phyloP scores from a whole-genome alignment of 2,888 invertebrate species.

The Hirtodrosophila trivittata region DNA sequence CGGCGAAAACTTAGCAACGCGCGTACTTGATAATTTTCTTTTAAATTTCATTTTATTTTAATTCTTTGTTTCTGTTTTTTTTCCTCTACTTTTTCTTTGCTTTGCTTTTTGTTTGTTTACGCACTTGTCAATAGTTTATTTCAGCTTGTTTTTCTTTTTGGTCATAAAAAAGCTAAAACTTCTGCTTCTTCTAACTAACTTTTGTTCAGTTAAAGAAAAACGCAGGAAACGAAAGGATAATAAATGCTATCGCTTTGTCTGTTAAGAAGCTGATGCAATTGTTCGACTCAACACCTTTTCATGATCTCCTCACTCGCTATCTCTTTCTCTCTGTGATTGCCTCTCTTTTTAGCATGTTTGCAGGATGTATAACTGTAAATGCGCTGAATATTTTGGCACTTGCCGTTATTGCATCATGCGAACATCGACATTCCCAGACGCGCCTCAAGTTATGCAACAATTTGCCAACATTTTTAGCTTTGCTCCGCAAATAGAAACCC shows the following conservation, averaged over 20 bases:
- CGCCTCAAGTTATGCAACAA: constrained; percentile 74
- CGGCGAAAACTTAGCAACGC: constrained; percentile 67
- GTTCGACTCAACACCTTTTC: not conserved
- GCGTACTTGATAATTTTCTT: constrained; percentile 62
- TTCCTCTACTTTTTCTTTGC: constrained; percentile 5
- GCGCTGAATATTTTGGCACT: constrained; percentile 61
- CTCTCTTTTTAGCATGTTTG: not conserved
- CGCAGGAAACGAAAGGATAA: not conserved
- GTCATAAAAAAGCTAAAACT: constrained; percentile 36
- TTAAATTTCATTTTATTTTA: constrained; percentile 11
- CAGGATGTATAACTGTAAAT: constrained; percentile 20
- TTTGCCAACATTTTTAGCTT: constrained; percentile 58
- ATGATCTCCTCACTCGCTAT: not conserved
- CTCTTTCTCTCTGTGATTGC: not conserved
- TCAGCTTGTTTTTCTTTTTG: constrained; percentile 39
- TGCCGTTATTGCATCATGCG: constrained; percentile 66
- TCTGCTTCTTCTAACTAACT: too few relatives aligned
- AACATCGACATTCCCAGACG: constrained; percentile 73
- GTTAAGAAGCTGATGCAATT: too few relatives aligned
- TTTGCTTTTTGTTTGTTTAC: constrained; percentile 38
- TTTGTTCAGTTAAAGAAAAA: too few relatives aligned
- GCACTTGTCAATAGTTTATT: constrained; percentile 52
- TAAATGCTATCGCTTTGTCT: not conserved
- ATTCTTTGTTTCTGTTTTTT: constrained; percentile 13
- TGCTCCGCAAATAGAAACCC: constrained; percentile 40